Evolutionary conservation across 1,140 invertebrate species (phyloP).

Genomic region (Macrobrachium nipponense): DNA sequence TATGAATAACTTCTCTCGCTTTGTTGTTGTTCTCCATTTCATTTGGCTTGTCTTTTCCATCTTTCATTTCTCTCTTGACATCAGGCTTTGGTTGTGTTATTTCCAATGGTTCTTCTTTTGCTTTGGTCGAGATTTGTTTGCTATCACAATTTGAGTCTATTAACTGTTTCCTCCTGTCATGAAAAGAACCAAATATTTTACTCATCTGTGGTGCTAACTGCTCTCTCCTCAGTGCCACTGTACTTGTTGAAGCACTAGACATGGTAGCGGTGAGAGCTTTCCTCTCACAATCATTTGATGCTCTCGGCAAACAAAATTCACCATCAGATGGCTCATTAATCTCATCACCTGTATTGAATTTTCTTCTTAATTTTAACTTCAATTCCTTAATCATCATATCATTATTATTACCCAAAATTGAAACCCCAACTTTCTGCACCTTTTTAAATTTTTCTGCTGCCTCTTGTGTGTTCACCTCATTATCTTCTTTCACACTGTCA

Average conservation of each 20-base stretch:
- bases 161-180: conserved; percentile 31
- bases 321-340: background rate
- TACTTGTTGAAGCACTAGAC: conserved; percentile 38
- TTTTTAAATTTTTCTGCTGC: conserved; percentile 57
- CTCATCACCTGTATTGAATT: conserved; percentile 55
- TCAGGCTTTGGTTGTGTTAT: background rate
- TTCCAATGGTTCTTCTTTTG: background rate
- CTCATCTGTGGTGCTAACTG: conserved; percentile 64
- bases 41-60: conserved; percentile 31
- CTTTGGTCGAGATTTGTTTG: background rate
- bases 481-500: background rate
- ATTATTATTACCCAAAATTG: conserved; percentile 59
- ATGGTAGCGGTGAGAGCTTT: conserved; percentile 34
- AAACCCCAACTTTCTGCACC: conserved; percentile 61
- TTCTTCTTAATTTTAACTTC: conserved; percentile 65
- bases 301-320: background rate
- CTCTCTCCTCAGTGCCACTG: conserved; percentile 60
- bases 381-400: conserved; percentile 67
- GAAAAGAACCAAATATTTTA: conserved; percentile 63
- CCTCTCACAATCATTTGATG: background rate
- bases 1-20: conserved; percentile 42
- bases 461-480: background rate
- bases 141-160: background rate
- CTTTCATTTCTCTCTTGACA: background rate
- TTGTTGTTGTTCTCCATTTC: conserved; percentile 33